Evolutionary conservation across 1,140 invertebrate genomes (phyloP).

Genomic region (Caerostris extrusa): DNA sequence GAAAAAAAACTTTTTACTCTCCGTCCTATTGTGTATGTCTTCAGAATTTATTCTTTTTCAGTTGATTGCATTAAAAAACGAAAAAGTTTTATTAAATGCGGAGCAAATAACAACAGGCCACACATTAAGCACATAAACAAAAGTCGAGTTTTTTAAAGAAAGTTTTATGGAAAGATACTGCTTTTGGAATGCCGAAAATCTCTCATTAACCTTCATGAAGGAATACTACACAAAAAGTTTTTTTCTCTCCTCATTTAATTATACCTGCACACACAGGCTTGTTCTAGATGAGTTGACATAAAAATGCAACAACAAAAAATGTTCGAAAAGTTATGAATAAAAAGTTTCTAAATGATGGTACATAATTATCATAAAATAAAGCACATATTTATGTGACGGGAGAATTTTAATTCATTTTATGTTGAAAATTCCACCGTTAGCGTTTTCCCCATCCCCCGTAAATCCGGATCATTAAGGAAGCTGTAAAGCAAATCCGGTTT

Average conservation of each 20-base stretch:
- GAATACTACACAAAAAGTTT: background rate
- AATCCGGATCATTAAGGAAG: slow-evolving; percentile 27
- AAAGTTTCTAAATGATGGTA: background rate
- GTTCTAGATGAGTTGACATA: background rate
- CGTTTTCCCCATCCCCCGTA: background rate
- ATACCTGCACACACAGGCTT: background rate
- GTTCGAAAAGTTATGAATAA: background rate
- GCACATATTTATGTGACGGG: slow-evolving; percentile 5
- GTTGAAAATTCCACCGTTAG: background rate
- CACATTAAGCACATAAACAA: background rate
- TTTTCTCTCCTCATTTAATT: background rate
- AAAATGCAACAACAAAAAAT: background rate
- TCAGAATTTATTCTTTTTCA: background rate
- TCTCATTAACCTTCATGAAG: slow-evolving; percentile 3
- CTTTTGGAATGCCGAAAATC: background rate
- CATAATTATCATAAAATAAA: slow-evolving; percentile 43
- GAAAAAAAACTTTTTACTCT: no score
- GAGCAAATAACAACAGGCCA: background rate
- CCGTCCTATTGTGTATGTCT: background rate
- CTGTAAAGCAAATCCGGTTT: slow-evolving; percentile 29
- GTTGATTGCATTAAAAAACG: background rate
- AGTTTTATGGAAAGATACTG: background rate
- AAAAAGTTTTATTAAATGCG: background rate
- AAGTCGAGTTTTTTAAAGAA: background rate
- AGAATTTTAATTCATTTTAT: background rate